A percentile compares a stretch with the other conserved stretches of the same genome.
These are phyloP conservation scores for Ganaspis sp. DNA, from an alignment of 1,140 invertebrate species.

Conservation along the genomic window DNA sequence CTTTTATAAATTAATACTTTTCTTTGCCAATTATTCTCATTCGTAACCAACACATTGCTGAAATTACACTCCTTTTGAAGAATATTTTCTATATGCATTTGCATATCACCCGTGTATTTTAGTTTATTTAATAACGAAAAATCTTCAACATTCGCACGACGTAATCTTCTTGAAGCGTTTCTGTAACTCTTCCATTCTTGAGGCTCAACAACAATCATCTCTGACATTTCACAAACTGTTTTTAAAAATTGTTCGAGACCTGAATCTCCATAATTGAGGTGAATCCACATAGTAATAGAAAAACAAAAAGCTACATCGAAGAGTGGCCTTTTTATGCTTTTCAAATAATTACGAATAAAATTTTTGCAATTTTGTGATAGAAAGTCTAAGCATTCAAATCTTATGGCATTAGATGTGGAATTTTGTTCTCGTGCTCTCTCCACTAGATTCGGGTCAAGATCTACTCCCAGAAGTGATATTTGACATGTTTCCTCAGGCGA, in stretches of 20 bases:
- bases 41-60: constrained; percentile 77
- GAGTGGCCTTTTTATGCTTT: constrained; percentile 65
- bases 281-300: constrained; percentile 92
- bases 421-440: constrained; percentile 79
- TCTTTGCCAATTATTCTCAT: constrained; percentile 81
- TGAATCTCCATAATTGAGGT: constrained; percentile 86
- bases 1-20: constrained; percentile 78
- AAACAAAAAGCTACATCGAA: constrained; percentile 88
- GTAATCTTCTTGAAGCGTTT: constrained; percentile 83
- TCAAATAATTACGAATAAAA: constrained; percentile 73
- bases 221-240: constrained; percentile 75
- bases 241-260: constrained; percentile 80
- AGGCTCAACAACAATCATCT: constrained; percentile 84
- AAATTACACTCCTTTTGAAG: constrained; percentile 75
- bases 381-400: constrained; percentile 80
- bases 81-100: constrained; percentile 79
- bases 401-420: constrained; percentile 68
- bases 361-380: constrained; percentile 73
- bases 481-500: constrained; percentile 56
- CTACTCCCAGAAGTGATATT: constrained; percentile 82
- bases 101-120: constrained; percentile 79
- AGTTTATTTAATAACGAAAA: constrained; percentile 80
- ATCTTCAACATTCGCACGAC: constrained; percentile 76
- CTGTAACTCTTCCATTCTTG: constrained; percentile 90
- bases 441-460: constrained; percentile 85